phyloP scores from a whole-genome alignment of 2,888 invertebrate genomes.

The Andrena trimmerana region DNA sequence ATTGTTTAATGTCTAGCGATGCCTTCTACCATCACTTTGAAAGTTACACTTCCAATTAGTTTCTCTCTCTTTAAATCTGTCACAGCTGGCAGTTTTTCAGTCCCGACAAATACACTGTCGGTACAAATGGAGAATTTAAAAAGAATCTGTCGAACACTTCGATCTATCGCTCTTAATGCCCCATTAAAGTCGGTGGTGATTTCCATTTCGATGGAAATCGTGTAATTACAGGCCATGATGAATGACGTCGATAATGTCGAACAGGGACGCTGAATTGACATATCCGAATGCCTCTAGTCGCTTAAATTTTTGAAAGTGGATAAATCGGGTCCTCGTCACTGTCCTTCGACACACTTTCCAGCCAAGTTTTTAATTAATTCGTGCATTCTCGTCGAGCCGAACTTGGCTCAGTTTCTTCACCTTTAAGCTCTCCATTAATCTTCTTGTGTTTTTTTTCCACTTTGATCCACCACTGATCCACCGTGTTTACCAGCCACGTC shows the following conservation, averaged over 20 bases:
- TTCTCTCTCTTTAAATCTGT: not conserved
- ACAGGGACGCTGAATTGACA: conserved; percentile 15
- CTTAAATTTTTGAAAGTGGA: conserved; percentile 25
- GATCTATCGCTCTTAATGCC: conserved; percentile 52
- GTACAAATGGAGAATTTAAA: not conserved
- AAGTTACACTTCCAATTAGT: not conserved
- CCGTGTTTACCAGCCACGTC: conserved; percentile 33
- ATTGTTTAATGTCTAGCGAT: not conserved
- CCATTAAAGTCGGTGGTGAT: conserved; percentile 55
- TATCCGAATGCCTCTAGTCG: not conserved
- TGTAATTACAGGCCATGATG: conserved; percentile 58
- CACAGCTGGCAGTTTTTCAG: conserved; percentile 4
- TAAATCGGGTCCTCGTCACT: conserved; percentile 8
- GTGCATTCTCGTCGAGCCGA: not conserved
- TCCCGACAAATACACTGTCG: not conserved
- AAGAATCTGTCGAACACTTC: conserved; percentile 15
- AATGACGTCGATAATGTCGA: conserved; percentile 50
- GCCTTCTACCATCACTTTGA: not conserved
- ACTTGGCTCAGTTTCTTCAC: conserved; percentile 31
- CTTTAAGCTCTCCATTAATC: conserved; percentile 54
- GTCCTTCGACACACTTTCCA: not conserved
- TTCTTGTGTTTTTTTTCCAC: not conserved
- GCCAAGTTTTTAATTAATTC: conserved; percentile 4
- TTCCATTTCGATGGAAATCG: conserved; percentile 62
- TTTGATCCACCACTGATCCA: conserved; percentile 24